A percentile compares a stretch with the other conserved stretches of the same genome.
These are phyloP conservation scores for Synergus japonicus DNA, from an alignment of 2,888 invertebrate species.

Conservation along the genomic window DNA sequence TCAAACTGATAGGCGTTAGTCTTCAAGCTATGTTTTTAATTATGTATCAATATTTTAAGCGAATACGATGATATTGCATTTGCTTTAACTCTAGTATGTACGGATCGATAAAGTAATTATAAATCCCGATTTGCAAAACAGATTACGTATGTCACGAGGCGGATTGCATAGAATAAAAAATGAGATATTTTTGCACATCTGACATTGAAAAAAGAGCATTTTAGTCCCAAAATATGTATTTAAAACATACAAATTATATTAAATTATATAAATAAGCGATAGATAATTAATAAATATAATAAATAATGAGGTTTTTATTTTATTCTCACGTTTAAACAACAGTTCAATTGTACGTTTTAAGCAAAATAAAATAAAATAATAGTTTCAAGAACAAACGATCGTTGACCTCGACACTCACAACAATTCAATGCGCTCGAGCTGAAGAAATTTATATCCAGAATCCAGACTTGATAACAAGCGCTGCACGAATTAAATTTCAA, in stretches of 20 bases:
- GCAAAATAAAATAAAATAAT: neutral
- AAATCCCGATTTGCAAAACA: neutral
- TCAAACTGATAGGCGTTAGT: neutral
- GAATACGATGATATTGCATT: slow-evolving; percentile 1
- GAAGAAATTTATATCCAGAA: neutral
- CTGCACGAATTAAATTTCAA: neutral
- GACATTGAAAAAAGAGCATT: neutral
- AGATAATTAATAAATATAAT: no score
- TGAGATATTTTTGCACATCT: neutral
- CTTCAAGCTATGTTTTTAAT: neutral
- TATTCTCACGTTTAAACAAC: neutral
- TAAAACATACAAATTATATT: no score
- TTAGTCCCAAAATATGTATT: no score
- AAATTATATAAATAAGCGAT: no score
- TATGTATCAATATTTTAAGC: neutral
- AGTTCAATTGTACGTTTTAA: neutral
- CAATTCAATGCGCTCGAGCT: neutral
- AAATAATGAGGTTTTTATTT: neutral
- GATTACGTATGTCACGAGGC: neutral
- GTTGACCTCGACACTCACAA: neutral
- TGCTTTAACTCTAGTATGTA: neutral
- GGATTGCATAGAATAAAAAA: neutral
- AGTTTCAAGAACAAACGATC: neutral
- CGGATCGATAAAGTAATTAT: neutral
- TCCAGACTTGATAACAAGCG: neutral